Percentiles rank a stretch among this genome's conserved stretches.
Conservation (phyloP, 2,797 vertebrate genomes). For the Malurus splendens region DNA sequence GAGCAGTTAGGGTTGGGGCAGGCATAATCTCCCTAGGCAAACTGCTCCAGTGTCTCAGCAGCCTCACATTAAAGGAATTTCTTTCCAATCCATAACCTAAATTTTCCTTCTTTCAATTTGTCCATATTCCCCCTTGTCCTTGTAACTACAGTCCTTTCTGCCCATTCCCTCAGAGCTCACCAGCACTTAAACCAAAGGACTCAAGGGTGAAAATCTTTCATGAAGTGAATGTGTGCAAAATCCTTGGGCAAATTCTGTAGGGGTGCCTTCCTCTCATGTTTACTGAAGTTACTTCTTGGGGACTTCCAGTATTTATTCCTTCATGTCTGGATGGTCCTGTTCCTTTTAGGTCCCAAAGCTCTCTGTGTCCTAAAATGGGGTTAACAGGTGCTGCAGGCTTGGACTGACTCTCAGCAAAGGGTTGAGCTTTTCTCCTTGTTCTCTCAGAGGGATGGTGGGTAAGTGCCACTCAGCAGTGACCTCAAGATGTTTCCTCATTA, state of each 20-base stretch:
- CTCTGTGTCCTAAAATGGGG: neutral
- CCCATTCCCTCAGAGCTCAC: neutral
- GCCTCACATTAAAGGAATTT: neutral
- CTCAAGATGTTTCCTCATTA: slow-evolving; percentile 10
- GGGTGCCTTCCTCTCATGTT: neutral
- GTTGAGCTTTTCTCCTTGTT: neutral
- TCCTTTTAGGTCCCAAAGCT: neutral
- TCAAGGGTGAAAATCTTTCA: neutral
- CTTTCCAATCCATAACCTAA: neutral
- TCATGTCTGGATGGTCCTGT: neutral
- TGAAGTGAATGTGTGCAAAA: neutral
- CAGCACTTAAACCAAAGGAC: neutral
- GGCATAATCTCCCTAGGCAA: neutral
- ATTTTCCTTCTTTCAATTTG: neutral
- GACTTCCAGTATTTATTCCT: neutral
- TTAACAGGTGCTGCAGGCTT: neutral
- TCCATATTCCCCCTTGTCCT: neutral
- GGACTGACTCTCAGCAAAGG: neutral
- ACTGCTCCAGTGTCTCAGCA: neutral
- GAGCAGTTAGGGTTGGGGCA: neutral
- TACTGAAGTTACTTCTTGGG: neutral
- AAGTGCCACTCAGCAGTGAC: neutral
- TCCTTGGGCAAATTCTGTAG: neutral
- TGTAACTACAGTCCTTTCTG: neutral
- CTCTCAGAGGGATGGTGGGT: neutral